Conservation (phyloP, 2,797 vertebrate genomes). For the Neosalanx taihuensis region DNA sequence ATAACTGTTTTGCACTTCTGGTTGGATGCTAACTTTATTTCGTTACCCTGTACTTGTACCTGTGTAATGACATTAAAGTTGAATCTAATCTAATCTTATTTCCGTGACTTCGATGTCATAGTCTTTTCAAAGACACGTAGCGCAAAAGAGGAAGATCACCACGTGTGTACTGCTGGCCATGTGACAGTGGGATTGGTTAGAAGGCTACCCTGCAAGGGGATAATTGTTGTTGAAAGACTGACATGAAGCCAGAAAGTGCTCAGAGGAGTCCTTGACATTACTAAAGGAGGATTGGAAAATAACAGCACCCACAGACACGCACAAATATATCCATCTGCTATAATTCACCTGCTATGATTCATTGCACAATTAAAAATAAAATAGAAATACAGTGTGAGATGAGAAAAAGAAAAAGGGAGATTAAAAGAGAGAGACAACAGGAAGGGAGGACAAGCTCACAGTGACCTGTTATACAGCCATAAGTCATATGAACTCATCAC, state of each 20-base stretch:
- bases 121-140: too few species aligned
- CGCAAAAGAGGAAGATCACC: too few species aligned
- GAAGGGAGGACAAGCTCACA: not conserved
- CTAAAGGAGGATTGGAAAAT: not conserved
- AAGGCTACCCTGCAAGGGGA: not conserved
- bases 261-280: constrained; percentile 4
- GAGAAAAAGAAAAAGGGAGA: too few species aligned
- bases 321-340: constrained; percentile 1
- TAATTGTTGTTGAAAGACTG: constrained; percentile 25
- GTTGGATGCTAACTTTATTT: too few species aligned
- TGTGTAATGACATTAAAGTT: too few species aligned
- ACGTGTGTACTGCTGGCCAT: too few species aligned
- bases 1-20: too few species aligned
- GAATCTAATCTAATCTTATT: too few species aligned
- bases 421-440: not conserved
- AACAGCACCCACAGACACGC: not conserved
- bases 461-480: constrained; percentile 4
- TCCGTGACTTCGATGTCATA: too few species aligned
- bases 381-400: not conserved
- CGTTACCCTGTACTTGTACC: too few species aligned
- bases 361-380: not conserved
- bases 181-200: not conserved
- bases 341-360: constrained; percentile 8
- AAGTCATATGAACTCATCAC: constrained; percentile 20
- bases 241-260: constrained; percentile 14